Percentiles rank a stretch among this genome's conserved stretches.
phyloP scores from a whole-genome alignment of 2,797 vertebrate genomes.

The Antrozous pallidus region DNA sequence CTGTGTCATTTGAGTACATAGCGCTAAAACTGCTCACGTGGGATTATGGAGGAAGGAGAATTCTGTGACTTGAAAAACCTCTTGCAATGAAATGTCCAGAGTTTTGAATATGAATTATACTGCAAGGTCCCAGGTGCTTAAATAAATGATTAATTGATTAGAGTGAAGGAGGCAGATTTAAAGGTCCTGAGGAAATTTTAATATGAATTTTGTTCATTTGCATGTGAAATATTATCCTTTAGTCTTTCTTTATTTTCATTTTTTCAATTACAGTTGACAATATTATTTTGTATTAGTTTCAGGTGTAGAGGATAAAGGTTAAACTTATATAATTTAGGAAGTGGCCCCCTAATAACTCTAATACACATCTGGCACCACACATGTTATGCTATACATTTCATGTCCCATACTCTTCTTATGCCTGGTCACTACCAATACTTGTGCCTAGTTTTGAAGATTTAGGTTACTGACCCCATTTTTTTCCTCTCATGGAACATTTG shows the following conservation, averaged over 20 bases:
- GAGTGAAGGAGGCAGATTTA: background rate
- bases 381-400: background rate
- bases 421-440: background rate
- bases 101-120: conserved; percentile 15
- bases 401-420: background rate
- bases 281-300: background rate
- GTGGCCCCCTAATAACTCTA: background rate
- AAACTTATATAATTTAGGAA: background rate
- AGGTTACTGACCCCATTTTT: background rate
- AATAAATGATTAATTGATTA: background rate
- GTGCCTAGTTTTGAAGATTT: background rate
- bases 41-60: conserved; percentile 25
- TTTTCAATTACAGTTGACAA: background rate
- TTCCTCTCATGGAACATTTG: background rate
- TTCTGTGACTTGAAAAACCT: conserved; percentile 12
- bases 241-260: background rate
- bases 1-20: background rate
- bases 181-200: background rate
- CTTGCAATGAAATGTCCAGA: background rate
- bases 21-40: background rate
- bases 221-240: background rate
- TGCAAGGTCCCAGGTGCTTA: background rate
- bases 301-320: background rate
- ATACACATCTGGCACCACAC: background rate
- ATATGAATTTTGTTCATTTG: conserved; percentile 29